Evolutionary conservation across 64 coral and sea anemone genomes (phyloP).

Genomic region (Pachyseris speciosa): DNA sequence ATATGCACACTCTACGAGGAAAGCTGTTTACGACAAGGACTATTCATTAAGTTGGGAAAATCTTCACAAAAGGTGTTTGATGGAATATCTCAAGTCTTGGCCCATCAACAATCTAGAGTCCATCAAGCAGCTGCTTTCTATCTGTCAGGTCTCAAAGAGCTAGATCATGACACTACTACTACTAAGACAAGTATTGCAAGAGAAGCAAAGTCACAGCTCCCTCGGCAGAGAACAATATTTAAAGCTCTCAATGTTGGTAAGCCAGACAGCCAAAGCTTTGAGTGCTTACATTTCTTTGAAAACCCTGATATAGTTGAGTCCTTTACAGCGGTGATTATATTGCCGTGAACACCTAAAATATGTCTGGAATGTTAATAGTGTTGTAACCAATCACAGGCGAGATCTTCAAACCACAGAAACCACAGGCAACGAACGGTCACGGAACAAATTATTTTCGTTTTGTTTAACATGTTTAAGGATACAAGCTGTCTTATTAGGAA

Average conservation of each 20-base stretch:
- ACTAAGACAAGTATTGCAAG: background rate
- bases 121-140: background rate
- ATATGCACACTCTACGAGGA: background rate
- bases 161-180: background rate
- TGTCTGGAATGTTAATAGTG: no score
- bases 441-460: no score
- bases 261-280: background rate
- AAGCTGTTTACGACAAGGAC: background rate
- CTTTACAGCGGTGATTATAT: no score
- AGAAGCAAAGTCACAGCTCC: background rate
- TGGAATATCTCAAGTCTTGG: background rate
- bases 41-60: background rate
- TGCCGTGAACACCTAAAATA: no score
- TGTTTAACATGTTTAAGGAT: no score
- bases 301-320: background rate
- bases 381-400: no score
- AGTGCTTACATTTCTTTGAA: conserved; percentile 1
- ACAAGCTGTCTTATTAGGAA: no score
- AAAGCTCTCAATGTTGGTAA: background rate
- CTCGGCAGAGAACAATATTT: conserved; percentile 12
- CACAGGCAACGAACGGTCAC: no score
- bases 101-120: background rate
- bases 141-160: background rate
- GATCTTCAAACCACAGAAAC: no score
- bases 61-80: background rate